Evolutionary conservation across 64 coral and sea anemone genomes (phyloP), one percentile per base, ranked within the genome.

Genomic region (Dendronephthya gigantea): DNA sequence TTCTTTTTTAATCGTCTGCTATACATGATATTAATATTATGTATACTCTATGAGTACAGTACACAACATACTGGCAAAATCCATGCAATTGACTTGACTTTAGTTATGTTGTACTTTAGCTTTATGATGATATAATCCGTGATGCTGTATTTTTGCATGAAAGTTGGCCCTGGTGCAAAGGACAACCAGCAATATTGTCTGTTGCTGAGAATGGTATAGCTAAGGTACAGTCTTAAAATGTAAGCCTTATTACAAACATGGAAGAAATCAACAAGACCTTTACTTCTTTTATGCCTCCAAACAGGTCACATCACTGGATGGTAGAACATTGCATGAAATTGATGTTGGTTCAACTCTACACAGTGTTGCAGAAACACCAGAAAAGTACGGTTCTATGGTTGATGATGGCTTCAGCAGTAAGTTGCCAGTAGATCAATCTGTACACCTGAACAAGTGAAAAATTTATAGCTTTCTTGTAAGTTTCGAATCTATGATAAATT

Each of bases 401-500:
- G 93, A 94, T 89, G 93, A 94, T 94, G 93, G 93, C 74, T 92
- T 94, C 39, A 86, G 89, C 35, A 94, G 93, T 94, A 94, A 89
- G 92, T 85, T 31, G 16, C 9, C 84, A 84, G n/a, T n/a, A n/a
- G n/a, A n/a, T n/a, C n/a, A n/a, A 10, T 3, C 2, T 33, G 9
- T 62, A 29, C 1, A 85, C 84, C 32, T 52, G 8, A 10, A 52
- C 50, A n/a, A n/a, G n/a, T n/a, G n/a, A n/a, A n/a, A n/a, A n/a
- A n/a, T n/a, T n/a, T n/a, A n/a, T n/a, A n/a, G n/a, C n/a, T n/a
- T n/a, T n/a, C n/a, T n/a, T n/a, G n/a, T n/a, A n/a, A n/a, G n/a
- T n/a, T n/a, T n/a, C n/a, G n/a, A n/a, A n/a, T n/a, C n/a, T n/a
- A n/a, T n/a, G n/a, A n/a, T n/a, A n/a, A n/a, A n/a, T n/a, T n/a